Base-by-base conservation (phyloP, 2,797 vertebrate genomes). In the Mallotus villosus region DNA sequence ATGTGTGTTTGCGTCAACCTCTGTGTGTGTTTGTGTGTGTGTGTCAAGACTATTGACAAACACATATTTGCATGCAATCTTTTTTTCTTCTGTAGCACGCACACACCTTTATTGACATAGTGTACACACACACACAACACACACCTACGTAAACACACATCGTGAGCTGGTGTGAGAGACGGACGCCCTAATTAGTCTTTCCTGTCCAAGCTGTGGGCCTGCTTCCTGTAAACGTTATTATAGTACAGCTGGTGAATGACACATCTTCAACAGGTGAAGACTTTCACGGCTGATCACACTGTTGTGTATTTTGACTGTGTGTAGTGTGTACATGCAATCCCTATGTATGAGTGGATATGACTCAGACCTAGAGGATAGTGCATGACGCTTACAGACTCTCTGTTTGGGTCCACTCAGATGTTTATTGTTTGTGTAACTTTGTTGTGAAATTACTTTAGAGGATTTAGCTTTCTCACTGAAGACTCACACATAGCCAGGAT, bases 11-110 rank as follows among this genome's bases (percentile, higher is more conserved):
- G 37, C 37, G 9, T 25, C 22, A 11, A 62, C 25, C 11, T 19
- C 25, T 27, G 25, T 27, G 25, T 41, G 37, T 41, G 34, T 37
- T 6, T 37, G 34, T 65, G 59, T 21, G 55, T 80, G 60, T 87
- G 82, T 73, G 64, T 51, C 55, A 34, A 79, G 24, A 72, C 51
- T 75, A 70, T 81, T 58, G 71, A 83, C 66, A 75, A 67, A 66
- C 49, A 19, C 63, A 58, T 57, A 63, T n/a, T n/a, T 57, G 46
- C 53, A 34, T 32, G 60, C 62, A 77, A n/a, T n/a, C n/a, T n/a
- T n/a, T n/a, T 51, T 19, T 51, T 6, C 17, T 19, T 51, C 16
- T 51, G 9, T 51, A 55, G 67, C 73, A 67, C 73, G 68, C 65
- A 81, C 70, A n/a, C 69, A 70, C 29, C 21, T 19, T 34, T 22